These are phyloP conservation scores for Fragum whitleyi DNA, from an alignment of 2,888 invertebrate species.

Conservation along the genomic window DNA sequence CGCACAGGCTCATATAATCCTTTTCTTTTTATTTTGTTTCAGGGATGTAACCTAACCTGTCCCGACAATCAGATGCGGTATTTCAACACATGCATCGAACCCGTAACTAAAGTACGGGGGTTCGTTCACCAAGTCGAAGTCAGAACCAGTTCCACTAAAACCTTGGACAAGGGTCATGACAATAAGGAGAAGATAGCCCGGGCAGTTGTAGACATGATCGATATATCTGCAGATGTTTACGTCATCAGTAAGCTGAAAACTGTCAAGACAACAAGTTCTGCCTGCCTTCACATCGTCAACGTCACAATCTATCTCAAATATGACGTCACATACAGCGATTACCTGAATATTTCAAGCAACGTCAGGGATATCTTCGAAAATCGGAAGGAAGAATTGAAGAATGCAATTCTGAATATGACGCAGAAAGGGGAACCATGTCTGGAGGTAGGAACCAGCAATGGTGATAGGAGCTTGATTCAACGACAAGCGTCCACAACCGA, in stretches of 20 bases:
- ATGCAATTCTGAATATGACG: neutral
- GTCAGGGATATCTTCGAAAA: neutral
- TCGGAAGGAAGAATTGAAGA: neutral
- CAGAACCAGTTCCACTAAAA: neutral
- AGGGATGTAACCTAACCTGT: constrained; percentile 6
- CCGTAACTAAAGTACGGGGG: neutral
- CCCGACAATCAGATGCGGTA: neutral
- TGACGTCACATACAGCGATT: neutral
- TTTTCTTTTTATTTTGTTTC: no score
- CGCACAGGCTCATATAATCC: no score
- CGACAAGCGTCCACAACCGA: no score
- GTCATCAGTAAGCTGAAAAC: neutral
- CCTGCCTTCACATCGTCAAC: neutral
- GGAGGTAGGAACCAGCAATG: no score
- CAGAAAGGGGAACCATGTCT: no score
- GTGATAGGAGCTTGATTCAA: no score
- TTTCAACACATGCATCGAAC: neutral
- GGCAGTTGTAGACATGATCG: neutral
- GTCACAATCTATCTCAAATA: neutral
- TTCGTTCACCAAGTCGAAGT: neutral
- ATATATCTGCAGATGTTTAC: neutral
- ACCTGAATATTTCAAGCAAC: neutral
- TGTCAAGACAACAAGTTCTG: neutral
- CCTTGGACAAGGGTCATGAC: neutral
- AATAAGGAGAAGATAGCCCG: neutral